Conservation (phyloP, 1,140 invertebrate genomes). For the Pogonus chalceus region DNA sequence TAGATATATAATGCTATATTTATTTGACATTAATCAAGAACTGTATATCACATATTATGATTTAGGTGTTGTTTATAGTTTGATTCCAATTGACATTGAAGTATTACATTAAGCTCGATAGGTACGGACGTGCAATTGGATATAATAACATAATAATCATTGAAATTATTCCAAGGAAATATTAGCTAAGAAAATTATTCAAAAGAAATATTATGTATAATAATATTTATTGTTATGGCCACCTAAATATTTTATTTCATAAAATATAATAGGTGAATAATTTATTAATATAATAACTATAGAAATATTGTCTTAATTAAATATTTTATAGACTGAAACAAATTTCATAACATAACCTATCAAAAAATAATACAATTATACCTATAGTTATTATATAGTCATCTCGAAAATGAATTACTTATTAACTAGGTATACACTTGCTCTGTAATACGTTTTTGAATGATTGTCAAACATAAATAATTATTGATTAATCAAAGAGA, state of each 20-base stretch:
- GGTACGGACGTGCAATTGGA: not conserved
- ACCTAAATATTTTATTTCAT: too few relatives aligned
- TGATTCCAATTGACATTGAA: constrained; percentile 2
- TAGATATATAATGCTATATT: constrained; percentile 4
- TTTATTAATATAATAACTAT: not conserved
- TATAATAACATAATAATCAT: not conserved
- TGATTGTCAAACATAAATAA: too few relatives aligned
- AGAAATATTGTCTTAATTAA: not conserved
- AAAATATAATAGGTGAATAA: too few relatives aligned
- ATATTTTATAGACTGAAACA: too few relatives aligned
- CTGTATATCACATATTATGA: constrained; percentile 3
- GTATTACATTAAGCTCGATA: constrained; percentile 4
- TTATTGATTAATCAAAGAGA: too few relatives aligned
- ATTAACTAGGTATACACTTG: too few relatives aligned
- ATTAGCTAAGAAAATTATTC: not conserved
- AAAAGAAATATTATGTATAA: not conserved
- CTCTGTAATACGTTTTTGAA: too few relatives aligned
- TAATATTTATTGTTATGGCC: too few relatives aligned
- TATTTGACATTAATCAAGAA: not conserved
- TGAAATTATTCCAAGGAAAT: not conserved
- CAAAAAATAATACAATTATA: too few relatives aligned
- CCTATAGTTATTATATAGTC: too few relatives aligned
- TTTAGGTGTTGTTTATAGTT: not conserved
- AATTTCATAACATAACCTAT: too few relatives aligned
- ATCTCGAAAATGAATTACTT: too few relatives aligned